phyloP scores from a whole-genome alignment of 2,797 vertebrate genomes.

The Periparus ater region DNA sequence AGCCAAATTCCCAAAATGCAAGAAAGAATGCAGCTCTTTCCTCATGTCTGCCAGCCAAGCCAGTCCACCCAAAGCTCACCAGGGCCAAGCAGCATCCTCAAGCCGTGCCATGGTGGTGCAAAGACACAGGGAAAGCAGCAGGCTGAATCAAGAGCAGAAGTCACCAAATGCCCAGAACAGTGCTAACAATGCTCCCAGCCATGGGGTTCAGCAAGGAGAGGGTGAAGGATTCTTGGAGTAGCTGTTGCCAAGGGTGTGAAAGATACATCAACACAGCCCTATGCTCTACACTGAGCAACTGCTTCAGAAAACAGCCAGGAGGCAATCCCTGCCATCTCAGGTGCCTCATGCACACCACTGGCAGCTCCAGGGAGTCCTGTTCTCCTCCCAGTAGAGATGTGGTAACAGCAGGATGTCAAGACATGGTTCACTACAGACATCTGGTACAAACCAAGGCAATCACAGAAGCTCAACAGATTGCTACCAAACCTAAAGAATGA shows the following conservation, averaged over 20 bases:
- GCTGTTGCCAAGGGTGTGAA: not conserved
- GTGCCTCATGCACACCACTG: too few species aligned
- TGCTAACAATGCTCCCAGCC: not conserved
- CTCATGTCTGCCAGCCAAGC: not conserved
- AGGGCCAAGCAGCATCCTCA: not conserved
- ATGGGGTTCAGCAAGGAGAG: accelerated
- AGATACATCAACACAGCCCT: not conserved
- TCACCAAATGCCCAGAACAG: not conserved
- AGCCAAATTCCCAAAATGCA: not conserved
- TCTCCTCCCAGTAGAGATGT: accelerated
- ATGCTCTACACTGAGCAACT: not conserved
- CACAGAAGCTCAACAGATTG: not conserved
- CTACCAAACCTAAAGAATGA: not conserved
- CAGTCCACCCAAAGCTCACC: not conserved
- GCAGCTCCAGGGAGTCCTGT: not conserved
- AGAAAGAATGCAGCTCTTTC: not conserved
- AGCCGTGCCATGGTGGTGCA: accelerated
- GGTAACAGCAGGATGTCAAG: not conserved
- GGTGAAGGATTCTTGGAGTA: not conserved
- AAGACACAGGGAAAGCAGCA: not conserved
- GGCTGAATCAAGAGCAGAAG: not conserved
- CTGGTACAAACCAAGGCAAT: not conserved
- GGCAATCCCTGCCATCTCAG: not conserved
- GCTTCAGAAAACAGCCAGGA: not conserved
- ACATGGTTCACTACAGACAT: not conserved